Evolutionary conservation across 2,888 invertebrate species (phyloP), one percentile per base, ranked within the genome.

Genomic region (Drosophila dives): DNA sequence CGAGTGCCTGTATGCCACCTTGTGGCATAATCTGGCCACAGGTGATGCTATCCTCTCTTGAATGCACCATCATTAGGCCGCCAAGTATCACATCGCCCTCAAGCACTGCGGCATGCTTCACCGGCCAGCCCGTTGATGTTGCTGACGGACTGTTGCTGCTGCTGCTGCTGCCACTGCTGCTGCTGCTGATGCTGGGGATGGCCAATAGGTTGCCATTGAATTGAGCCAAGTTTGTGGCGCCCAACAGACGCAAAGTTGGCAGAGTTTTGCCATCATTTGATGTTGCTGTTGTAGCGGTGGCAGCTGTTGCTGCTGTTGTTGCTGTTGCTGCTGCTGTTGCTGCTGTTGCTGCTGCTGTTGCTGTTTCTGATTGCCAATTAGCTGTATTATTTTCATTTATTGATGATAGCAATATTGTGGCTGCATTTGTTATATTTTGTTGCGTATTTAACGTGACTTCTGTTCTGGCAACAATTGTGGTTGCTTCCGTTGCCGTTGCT

Each of bases 21-120:
- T 98, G 98, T 0, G 98, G 97, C 98, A 98, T 98, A 50, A 98
- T 96, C 1, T 97, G 97, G 0, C 98, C 98, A 90, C 98, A 98
- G 2, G 97, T 97, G 91, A 96, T 95, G 54, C 95, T 95, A 84
- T 98, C 98, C 81, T 97, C 97, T 32, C 98, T 94, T 89, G 98
- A 98, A 91, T 98, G 98, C 0, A 98, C 96, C 97, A 98, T 98
- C 97, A 98, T 98, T 54, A 98, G 93, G 1, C 98, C 98, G 7
- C 98, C 98, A 2, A 98, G 94, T 11, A 98, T 95, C 51, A 98
- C 94, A 90, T 98, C 97, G 0, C 98, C 98, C 91, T 97, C 97
- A 54, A 98, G 95, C 8, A 96, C 95, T 0, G 98, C 97, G 85
- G 97, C 97, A 89, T 96, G 95, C 89, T 97, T 98, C 5, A 97